Conservation (phyloP, 2,113 vertebrate species). For the Australoheros scitulus region DNA sequence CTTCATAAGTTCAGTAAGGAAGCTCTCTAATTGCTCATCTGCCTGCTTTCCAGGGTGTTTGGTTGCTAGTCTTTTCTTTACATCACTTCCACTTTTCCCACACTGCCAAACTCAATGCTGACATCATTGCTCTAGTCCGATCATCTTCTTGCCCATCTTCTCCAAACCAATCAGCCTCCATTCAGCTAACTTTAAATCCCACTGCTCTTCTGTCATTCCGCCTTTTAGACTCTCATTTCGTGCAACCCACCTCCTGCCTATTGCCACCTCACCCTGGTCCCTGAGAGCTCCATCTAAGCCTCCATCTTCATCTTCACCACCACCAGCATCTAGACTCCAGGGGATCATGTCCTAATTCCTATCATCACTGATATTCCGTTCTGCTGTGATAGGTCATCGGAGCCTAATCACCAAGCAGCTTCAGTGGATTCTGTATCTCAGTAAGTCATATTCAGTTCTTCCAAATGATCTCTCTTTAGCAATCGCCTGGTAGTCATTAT, state of each 20-base stretch:
- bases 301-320: background rate
- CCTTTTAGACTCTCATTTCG: background rate
- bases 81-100: background rate
- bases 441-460: too few relatives aligned
- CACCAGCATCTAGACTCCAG: background rate
- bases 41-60: background rate
- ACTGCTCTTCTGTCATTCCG: background rate
- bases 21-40: background rate
- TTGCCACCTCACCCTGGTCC: background rate
- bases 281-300: background rate
- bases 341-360: background rate
- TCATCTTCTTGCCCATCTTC: background rate
- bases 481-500: too few relatives aligned
- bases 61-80: background rate
- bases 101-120: background rate
- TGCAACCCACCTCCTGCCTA: background rate
- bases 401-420: too few relatives aligned
- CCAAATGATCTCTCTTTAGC: too few relatives aligned
- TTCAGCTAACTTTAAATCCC: background rate
- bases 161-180: background rate
- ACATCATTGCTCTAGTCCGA: background rate
- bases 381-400: too few relatives aligned
- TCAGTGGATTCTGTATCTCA: too few relatives aligned
- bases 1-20: background rate
- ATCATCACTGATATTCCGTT: background rate